Evolutionary conservation across 2,888 invertebrate species (phyloP).

Genomic region (Tholera decimalis): DNA sequence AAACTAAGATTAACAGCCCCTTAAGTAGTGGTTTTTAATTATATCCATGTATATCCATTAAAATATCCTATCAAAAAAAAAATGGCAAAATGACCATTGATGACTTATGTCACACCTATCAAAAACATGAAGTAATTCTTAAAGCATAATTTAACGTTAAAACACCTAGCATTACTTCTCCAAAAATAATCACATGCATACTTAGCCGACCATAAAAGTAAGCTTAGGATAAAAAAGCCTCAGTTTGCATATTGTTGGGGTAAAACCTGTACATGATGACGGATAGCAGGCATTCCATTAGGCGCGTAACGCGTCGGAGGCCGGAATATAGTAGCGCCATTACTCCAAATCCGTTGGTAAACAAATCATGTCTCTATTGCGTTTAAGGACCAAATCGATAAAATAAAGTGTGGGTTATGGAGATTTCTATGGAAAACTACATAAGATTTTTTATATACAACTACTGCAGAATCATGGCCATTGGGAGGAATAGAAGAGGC

Average conservation of each 20-base stretch:
- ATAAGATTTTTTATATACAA: no score
- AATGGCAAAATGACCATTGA: no score
- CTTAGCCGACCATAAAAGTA: slow-evolving; percentile 38
- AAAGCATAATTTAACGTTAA: neutral
- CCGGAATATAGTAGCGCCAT: slow-evolving; percentile 70
- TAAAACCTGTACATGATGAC: slow-evolving; percentile 61
- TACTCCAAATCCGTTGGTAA: slow-evolving; percentile 68
- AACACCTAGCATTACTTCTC: slow-evolving; percentile 2
- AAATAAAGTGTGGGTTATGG: slow-evolving; percentile 25
- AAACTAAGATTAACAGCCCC: no score
- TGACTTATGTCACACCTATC: no score
- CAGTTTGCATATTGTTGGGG: slow-evolving; percentile 61
- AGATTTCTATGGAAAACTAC: neutral
- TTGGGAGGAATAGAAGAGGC: no score
- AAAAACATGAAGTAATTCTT: neutral
- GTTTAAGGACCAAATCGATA: slow-evolving; percentile 53
- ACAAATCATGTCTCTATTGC: slow-evolving; percentile 67
- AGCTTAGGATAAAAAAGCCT: slow-evolving; percentile 43
- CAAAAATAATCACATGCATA: slow-evolving; percentile 28
- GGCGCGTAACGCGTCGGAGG: slow-evolving; percentile 55
- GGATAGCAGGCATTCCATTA: slow-evolving; percentile 72
- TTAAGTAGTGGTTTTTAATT: no score
- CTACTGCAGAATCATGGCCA: no score
- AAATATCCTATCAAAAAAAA: no score
- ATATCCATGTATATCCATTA: no score